These are phyloP conservation scores for Galerucella calmariensis DNA, from an alignment of 2,888 invertebrate genomes.

Conservation along the genomic window DNA sequence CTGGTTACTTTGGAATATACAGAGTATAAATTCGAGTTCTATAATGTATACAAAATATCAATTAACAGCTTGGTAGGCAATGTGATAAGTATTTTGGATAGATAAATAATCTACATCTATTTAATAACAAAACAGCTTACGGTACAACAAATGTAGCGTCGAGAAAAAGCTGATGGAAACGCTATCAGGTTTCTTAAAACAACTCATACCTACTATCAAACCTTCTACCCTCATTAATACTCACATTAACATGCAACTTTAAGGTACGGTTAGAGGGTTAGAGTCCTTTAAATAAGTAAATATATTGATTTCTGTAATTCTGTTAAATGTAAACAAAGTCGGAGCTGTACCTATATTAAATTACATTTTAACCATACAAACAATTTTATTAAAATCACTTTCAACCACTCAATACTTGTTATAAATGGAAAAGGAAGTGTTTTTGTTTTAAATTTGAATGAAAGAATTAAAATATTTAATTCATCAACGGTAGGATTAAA, in stretches of 20 bases:
- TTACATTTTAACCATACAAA: not conserved
- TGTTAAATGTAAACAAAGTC: constrained; percentile 26
- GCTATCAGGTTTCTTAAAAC: not conserved
- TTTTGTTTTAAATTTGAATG: not conserved
- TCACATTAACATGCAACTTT: constrained; percentile 41
- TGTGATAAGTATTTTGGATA: constrained; percentile 1
- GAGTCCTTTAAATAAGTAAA: constrained; percentile 38
- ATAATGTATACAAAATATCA: not conserved
- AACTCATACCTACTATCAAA: not conserved
- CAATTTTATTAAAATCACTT: not conserved
- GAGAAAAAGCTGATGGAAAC: too few relatives aligned
- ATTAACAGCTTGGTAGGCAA: not conserved
- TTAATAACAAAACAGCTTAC: too few relatives aligned
- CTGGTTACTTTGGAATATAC: not conserved
- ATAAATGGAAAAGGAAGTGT: not conserved
- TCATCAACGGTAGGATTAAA: not conserved
- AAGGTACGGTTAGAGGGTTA: constrained; percentile 43
- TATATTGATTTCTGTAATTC: constrained; percentile 35
- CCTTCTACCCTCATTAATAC: constrained; percentile 4
- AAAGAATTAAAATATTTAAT: not conserved
- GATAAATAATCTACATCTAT: not conserved
- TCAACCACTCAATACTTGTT: not conserved
- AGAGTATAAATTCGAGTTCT: not conserved
- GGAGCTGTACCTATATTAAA: not conserved
- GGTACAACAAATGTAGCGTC: too few relatives aligned